Percentiles rank a stretch among this genome's conserved stretches.
phyloP scores from a whole-genome alignment of 1,140 invertebrate species.

The Heliconius melpomene region DNA sequence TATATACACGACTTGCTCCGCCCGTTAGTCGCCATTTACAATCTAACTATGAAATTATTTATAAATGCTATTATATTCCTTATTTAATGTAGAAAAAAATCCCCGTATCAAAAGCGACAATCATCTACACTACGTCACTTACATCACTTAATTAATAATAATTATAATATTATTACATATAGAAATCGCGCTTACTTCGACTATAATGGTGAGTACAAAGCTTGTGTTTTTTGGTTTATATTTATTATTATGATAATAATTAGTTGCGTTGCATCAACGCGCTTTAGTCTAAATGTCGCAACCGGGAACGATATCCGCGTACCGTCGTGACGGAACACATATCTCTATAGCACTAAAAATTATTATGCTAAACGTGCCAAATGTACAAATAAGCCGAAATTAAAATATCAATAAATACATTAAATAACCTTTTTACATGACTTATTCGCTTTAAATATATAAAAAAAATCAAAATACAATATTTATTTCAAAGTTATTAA shows the following conservation, averaged over 20 bases:
- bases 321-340: background rate
- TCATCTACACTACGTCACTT: slow-evolving; percentile 22
- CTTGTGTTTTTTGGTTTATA: slow-evolving; percentile 70
- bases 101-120: slow-evolving; percentile 43
- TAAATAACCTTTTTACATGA: slow-evolving; percentile 5
- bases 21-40: slow-evolving; percentile 9
- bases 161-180: slow-evolving; percentile 40
- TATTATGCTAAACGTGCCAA: background rate
- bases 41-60: slow-evolving; percentile 22
- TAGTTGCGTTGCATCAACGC: slow-evolving; percentile 56
- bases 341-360: background rate
- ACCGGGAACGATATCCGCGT: background rate
- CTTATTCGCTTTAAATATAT: background rate
- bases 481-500: slow-evolving; percentile 3
- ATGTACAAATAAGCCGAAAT: background rate
- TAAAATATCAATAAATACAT: background rate
- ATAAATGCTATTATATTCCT: slow-evolving; percentile 19
- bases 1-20: background rate
- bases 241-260: slow-evolving; percentile 49
- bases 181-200: slow-evolving; percentile 60
- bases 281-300: slow-evolving; percentile 31
- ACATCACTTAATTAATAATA: background rate
- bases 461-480: background rate
- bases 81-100: slow-evolving; percentile 27
- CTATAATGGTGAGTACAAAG: slow-evolving; percentile 68